These are phyloP conservation scores for Poeciliopsis turneri DNA, from an alignment of 2,797 vertebrate genomes.

Conservation along the genomic window DNA sequence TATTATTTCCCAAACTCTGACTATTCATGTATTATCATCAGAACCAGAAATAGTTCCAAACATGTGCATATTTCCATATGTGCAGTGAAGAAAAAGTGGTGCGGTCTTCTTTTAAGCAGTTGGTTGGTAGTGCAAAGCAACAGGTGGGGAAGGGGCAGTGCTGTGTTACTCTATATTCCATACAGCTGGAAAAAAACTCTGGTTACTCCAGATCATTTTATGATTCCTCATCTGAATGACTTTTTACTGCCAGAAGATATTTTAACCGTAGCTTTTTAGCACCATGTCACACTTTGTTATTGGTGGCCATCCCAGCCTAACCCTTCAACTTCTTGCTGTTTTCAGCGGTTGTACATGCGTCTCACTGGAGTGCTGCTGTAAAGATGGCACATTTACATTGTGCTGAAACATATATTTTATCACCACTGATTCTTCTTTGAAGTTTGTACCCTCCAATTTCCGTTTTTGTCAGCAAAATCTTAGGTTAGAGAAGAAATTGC, in stretches of 20 bases:
- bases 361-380: not conserved
- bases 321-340: not conserved
- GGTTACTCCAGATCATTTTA: not conserved
- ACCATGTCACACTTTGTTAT: not conserved
- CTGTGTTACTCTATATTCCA: not conserved
- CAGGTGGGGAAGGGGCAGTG: not conserved
- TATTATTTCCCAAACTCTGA: not conserved
- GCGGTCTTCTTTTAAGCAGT: not conserved
- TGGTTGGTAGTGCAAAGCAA: not conserved
- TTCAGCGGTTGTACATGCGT: not conserved
- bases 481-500: constrained; percentile 53
- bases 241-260: not conserved
- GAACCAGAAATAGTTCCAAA: not conserved
- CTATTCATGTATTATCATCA: not conserved
- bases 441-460: constrained; percentile 18
- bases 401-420: constrained; percentile 18
- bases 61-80: not conserved
- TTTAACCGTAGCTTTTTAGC: not conserved
- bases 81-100: not conserved
- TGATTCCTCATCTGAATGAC: not conserved
- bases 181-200: not conserved
- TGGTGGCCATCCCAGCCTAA: not conserved
- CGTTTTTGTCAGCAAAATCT: constrained; percentile 45
- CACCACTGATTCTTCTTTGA: constrained; percentile 12
- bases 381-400: constrained; percentile 23